Base-by-base conservation (phyloP, 1,140 invertebrate genomes). In the Drosophila paulistorum region DNA sequence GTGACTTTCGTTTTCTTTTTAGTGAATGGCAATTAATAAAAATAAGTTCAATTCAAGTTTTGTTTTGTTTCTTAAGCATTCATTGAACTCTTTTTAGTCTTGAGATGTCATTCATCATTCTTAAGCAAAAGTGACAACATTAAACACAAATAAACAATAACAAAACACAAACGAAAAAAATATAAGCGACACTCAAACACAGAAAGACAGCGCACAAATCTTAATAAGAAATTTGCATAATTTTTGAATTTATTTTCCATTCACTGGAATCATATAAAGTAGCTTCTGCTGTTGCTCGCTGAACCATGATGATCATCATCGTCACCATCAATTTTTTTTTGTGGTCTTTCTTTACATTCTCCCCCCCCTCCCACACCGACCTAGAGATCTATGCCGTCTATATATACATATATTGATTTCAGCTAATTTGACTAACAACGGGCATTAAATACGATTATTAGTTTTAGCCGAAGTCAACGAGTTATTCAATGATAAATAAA, bases 351-450 rank as follows among this genome's bases (percentile, higher is more conserved):
- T 59, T 59, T 59, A 37, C 45, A 51, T 37, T 58, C 20, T 23
- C 14, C 30, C 26, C 55, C 3, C 33, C 7, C 26, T 33, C 6
- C 30, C 30, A 30, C 30, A 30, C 30, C 30, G 6, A 11, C 37
- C n/a, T 42, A 26, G 17, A 78, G 65, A 81, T 78, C 26, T 62
- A 71, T 68, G 37, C 13, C 63, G 64, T 70, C 57, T 39, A 39
- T 39, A 13, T 39, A 39, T 39, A 39, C 13, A 13, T 39, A 39
- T 11, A 13, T 55, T 70, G 55, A 58, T 68, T 51, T 57, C 55
- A 67, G 55, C 70, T 77, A 68, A 86, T 86, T 87, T 86, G 76
- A 84, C 70, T 86, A 89, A 86, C 83, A 86, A 86, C 77, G 59
- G 59, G 70, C 51, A 71, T 79, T 80, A 79, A 79, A 62, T 61